phyloP scores from a whole-genome alignment of 2,888 invertebrate genomes.

The Tinea trinotella region DNA sequence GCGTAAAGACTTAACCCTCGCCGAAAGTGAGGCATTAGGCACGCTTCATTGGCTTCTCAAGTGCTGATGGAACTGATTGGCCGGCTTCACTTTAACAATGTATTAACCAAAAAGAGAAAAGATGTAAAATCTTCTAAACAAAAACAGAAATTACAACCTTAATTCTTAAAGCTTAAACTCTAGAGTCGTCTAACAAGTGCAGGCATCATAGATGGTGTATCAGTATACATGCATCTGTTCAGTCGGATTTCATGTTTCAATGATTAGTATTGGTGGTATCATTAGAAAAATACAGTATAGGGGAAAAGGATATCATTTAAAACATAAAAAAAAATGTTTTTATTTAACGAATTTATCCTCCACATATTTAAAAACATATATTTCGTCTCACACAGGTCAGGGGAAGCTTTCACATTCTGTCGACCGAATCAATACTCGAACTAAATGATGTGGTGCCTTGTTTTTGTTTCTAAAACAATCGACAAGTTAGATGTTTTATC shows the following conservation, averaged over 20 bases:
- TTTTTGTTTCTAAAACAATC: too few relatives aligned
- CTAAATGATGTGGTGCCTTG: too few relatives aligned
- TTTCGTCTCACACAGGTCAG: too few relatives aligned
- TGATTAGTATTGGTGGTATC: slow-evolving; percentile 63
- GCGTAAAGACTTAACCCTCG: slow-evolving; percentile 61
- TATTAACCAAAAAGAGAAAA: slow-evolving; percentile 25
- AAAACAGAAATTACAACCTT: slow-evolving; percentile 22
- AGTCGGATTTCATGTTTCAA: slow-evolving; percentile 63
- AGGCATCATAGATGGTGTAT: slow-evolving; percentile 22
- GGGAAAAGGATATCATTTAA: slow-evolving; percentile 24
- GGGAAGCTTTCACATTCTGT: too few relatives aligned
- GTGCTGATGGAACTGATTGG: slow-evolving; percentile 68
- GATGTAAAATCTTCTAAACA: neutral
- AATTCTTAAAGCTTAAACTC: slow-evolving; percentile 22
- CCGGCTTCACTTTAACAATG: slow-evolving; percentile 60
- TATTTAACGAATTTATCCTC: too few relatives aligned
- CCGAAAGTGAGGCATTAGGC: slow-evolving; percentile 45
- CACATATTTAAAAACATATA: too few relatives aligned
- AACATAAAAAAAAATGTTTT: neutral
- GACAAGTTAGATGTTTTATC: too few relatives aligned
- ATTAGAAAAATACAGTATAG: slow-evolving; percentile 31
- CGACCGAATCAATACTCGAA: too few relatives aligned
- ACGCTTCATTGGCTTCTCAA: slow-evolving; percentile 64
- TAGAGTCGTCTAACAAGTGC: slow-evolving; percentile 22
- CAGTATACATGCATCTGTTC: slow-evolving; percentile 48